A percentile compares a stretch with the other conserved stretches of the same genome.
Conservation (phyloP, 37 sponge, comb jelly and placozoan species). For the Beroe forskalii region DNA sequence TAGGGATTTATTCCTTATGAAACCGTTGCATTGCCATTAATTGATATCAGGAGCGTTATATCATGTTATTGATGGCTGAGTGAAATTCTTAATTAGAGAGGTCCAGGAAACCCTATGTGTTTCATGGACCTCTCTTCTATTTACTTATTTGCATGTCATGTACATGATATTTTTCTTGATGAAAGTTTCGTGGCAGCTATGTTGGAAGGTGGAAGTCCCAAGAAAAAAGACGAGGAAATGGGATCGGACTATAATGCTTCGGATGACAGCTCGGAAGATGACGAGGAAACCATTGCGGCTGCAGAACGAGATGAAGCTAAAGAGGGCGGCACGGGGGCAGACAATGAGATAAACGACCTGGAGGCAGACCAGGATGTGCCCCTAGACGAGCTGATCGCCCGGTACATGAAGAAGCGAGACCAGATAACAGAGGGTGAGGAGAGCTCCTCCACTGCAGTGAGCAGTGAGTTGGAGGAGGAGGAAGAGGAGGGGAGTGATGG, state of each 20-base stretch:
- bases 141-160: too few relatives aligned
- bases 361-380: constrained; percentile 62
- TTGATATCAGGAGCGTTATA: too few relatives aligned
- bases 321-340: neutral
- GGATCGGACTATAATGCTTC: constrained; percentile 43
- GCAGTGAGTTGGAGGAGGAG: constrained; percentile 31
- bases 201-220: too few relatives aligned
- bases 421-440: neutral
- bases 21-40: too few relatives aligned
- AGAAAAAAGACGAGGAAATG: neutral
- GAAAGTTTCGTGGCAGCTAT: too few relatives aligned
- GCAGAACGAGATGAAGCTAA: constrained; percentile 10
- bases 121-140: too few relatives aligned
- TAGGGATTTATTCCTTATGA: too few relatives aligned
- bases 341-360: constrained; percentile 11
- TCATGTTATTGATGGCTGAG: too few relatives aligned
- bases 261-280: constrained; percentile 69
- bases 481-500: too few relatives aligned
- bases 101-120: too few relatives aligned
- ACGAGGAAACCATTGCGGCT: constrained; percentile 73
- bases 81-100: too few relatives aligned
- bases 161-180: too few relatives aligned
- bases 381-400: constrained; percentile 75
- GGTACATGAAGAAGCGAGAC: constrained; percentile 66
- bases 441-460: neutral